These are phyloP conservation scores for Trachelus iudaicus DNA, from an alignment of 2,888 invertebrate genomes.

Conservation along the genomic window DNA sequence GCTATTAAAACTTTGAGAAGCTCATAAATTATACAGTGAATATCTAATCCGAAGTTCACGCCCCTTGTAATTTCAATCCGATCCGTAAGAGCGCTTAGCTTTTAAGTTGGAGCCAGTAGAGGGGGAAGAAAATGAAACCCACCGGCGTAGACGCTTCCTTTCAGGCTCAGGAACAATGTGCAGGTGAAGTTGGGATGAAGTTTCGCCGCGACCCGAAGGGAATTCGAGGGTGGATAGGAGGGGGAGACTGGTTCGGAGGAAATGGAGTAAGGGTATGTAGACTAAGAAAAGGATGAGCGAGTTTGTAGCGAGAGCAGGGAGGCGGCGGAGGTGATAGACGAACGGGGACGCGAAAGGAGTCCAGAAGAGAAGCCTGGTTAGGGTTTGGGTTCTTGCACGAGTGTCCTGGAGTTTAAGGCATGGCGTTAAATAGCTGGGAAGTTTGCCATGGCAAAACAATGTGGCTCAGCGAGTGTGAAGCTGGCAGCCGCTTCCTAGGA, in stretches of 20 bases:
- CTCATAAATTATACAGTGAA: background rate
- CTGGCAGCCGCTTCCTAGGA: slow-evolving; percentile 35
- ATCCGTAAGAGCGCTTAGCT: background rate
- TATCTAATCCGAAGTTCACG: background rate
- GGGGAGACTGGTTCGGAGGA: background rate
- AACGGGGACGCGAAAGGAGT: slow-evolving; percentile 8
- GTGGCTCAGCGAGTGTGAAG: slow-evolving; percentile 50
- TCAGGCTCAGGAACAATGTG: slow-evolving; percentile 25
- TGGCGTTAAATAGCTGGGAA: slow-evolving; percentile 62
- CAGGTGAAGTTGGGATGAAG: slow-evolving; percentile 46
- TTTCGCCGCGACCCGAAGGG: slow-evolving; percentile 35
- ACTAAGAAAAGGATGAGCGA: background rate
- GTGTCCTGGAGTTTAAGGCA: slow-evolving; percentile 48
- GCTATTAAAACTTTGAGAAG: background rate
- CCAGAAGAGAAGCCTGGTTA: background rate
- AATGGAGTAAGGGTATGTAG: background rate
- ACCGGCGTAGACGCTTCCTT: slow-evolving; percentile 1
- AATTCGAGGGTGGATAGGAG: slow-evolving; percentile 13
- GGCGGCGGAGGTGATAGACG: slow-evolving; percentile 16
- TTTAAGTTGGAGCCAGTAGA: background rate
- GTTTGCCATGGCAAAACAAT: slow-evolving; percentile 59
- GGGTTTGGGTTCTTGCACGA: slow-evolving; percentile 48
- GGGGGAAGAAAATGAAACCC: background rate
- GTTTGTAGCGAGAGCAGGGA: slow-evolving; percentile 21
- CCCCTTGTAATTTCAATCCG: background rate